Conservation (phyloP, 2,888 invertebrate species). For the Congeria kusceri region DNA sequence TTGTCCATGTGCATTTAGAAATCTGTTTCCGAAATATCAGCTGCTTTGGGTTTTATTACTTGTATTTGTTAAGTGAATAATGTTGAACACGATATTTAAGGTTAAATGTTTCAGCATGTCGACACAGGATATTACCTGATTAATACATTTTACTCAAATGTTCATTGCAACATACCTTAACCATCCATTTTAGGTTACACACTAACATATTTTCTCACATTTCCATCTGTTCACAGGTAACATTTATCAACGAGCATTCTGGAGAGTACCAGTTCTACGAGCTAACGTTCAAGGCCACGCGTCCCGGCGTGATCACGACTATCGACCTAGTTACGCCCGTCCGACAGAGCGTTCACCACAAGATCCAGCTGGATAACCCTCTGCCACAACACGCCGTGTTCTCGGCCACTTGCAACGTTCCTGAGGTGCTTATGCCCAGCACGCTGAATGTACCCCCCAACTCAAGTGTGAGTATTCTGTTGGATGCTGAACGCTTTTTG, state of each 20-base stretch:
- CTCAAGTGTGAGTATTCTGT: constrained; percentile 77
- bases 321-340: constrained; percentile 84
- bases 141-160: too few relatives aligned
- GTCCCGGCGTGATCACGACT: constrained; percentile 80
- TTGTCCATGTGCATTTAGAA: too few relatives aligned
- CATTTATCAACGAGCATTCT: constrained; percentile 84
- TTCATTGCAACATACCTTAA: too few relatives aligned
- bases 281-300: constrained; percentile 81
- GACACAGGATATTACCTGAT: too few relatives aligned
- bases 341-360: constrained; percentile 82
- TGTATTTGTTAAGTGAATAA: too few relatives aligned
- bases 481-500: not conserved
- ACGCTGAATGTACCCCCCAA: constrained; percentile 82
- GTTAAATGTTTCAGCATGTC: too few relatives aligned
- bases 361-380: constrained; percentile 84
- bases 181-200: too few relatives aligned
- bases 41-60: too few relatives aligned
- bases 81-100: too few relatives aligned
- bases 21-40: too few relatives aligned
- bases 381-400: constrained; percentile 81
- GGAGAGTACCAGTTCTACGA: constrained; percentile 85
- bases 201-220: too few relatives aligned
- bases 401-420: constrained; percentile 78
- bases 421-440: constrained; percentile 83
- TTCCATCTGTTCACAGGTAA: constrained; percentile 75